These are phyloP conservation scores for western clawed frog (Xenopus tropicalis) DNA, from an alignment of 2,113 vertebrate genomes.

Conservation along the genomic window UCB_Xtro_10.0 CM004447.2:70856001-70856500, in stretches of 20 bases:
- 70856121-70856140: slow-evolving; percentile 64
- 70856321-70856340: slow-evolving; percentile 52
- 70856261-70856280: slow-evolving; percentile 33
- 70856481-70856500: too few species aligned
- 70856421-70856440: not conserved
- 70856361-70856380: not conserved
- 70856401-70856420: slow-evolving; percentile 1
- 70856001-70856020: slow-evolving; percentile 61
- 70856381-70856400: slow-evolving; percentile 8
- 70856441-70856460: slow-evolving; percentile 14
- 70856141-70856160: slow-evolving; percentile 64
- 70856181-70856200: slow-evolving; percentile 38
- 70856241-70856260: slow-evolving; percentile 48
- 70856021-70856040: slow-evolving; percentile 63
- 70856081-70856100: slow-evolving; percentile 71
- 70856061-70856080: slow-evolving; percentile 69
- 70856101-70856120: slow-evolving; percentile 73
- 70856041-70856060: slow-evolving; percentile 64
- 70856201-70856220: slow-evolving; percentile 52
- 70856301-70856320: slow-evolving; percentile 40
- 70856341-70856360: slow-evolving; percentile 10
- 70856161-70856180: slow-evolving; percentile 65
- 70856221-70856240: slow-evolving; percentile 58
- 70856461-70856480: too few species aligned
- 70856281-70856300: slow-evolving; percentile 33